Base-by-base conservation (phyloP, 1,140 invertebrate genomes). In the Drosophila murphyi region DNA sequence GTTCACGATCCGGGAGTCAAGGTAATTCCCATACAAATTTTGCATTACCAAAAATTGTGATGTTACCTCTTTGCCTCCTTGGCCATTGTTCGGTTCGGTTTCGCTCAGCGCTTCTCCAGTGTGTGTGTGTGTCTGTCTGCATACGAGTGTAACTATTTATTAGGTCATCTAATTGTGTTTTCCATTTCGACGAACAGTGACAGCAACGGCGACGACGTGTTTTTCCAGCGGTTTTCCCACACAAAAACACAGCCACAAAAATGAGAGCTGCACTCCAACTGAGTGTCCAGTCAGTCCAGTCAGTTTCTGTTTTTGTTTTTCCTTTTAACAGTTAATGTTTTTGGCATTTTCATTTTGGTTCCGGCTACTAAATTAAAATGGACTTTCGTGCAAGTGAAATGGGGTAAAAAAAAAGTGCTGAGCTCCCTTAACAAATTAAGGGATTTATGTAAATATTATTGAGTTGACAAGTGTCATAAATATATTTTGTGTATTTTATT, bases 111-210 rank as follows among this genome's bases (percentile, higher is more conserved):
- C 20, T 45, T 57, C 59, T 45, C 34, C 75, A 74, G 61, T 29
- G 76, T 56, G 50, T 67, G 50, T 67, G 67, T 81, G 75, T 68
- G 64, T 45, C 72, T 79, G 82, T 79, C 64, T 71, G 80, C 85
- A 67, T 67, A 45, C 70, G 54, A 67, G 59, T 73, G 78, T 90
- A 48, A 60, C 57, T 60, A 90, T 89, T 89, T 89, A 89, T 89
- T 89, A 85, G 85, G 85, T 89, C 85, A 89, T 89, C 86, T 89
- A 89, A 89, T 89, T 89, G 85, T 90, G 81, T 89, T 89, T 89
- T 90, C 85, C 80, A 90, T 89, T 89, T 86, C 80, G 70, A 88
- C 76, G 72, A 59, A 45, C 59, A 59, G 52, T 59, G 75, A 59
- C 65, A 64, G 43, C 39, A 61, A 45, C 69, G 31, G 64, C 51